Evolutionary conservation across 2,888 invertebrate genomes (phyloP).

Genomic region (Paralinhomoeus sp.): DNA sequence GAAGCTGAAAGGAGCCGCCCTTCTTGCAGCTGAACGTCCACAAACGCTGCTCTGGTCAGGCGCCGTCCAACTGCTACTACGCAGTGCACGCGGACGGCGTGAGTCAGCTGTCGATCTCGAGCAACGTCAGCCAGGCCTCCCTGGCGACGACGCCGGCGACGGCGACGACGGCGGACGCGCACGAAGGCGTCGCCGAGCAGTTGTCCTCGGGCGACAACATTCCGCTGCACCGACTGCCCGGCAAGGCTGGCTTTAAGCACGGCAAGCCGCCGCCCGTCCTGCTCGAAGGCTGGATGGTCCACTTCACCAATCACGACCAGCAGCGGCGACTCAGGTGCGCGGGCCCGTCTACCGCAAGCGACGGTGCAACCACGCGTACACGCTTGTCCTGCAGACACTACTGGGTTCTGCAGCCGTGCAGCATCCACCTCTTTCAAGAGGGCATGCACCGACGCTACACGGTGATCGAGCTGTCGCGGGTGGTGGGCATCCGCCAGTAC

Average conservation of each 20-base stretch:
- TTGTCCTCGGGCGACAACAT: constrained; percentile 8
- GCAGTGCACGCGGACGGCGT: constrained; percentile 8
- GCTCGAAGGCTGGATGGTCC: constrained; percentile 24
- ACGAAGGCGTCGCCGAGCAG: no score
- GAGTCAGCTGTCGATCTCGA: background rate
- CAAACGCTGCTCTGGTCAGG: constrained; percentile 18
- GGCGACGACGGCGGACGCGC: no score
- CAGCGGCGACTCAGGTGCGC: constrained; percentile 14
- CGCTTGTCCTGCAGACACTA: constrained; percentile 11
- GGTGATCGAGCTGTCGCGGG: constrained; percentile 6
- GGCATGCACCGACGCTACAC: constrained; percentile 13
- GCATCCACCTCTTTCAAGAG: constrained; percentile 20
- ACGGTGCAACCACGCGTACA: no score
- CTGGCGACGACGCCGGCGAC: no score
- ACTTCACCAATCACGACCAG: constrained; percentile 17
- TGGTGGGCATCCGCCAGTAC: constrained; percentile 17
- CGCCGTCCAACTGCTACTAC: constrained; percentile 18
- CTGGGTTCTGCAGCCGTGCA: constrained; percentile 19
- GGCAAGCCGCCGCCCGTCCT: constrained; percentile 7
- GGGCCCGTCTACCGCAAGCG: no score
- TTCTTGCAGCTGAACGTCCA: constrained; percentile 20
- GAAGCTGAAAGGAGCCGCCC: background rate
- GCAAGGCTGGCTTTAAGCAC: constrained; percentile 4
- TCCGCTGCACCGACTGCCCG: constrained; percentile 14
- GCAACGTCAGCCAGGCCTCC: no score